Evolutionary conservation across 2,113 vertebrate species (phyloP).

Genomic region (Hippocampus comes): DNA sequence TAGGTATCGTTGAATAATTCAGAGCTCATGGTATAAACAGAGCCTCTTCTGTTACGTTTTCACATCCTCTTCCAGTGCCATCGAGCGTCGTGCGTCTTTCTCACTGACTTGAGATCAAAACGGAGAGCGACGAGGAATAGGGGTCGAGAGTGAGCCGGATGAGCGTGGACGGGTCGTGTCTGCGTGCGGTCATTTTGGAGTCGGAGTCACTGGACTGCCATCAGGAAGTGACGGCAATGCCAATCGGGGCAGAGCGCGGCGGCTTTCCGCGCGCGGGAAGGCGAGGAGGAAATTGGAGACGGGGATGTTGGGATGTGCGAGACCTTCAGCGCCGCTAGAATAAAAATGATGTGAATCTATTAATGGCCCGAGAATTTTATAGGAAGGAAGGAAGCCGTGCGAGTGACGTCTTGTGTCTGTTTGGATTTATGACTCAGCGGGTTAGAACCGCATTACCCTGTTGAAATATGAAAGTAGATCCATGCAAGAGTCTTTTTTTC

Average conservation of each 20-base stretch:
- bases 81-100: constrained; percentile 4
- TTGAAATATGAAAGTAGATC: not conserved
- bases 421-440: not conserved
- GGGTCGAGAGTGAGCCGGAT: constrained; percentile 18
- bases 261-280: not conserved
- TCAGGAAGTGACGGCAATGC: constrained; percentile 11
- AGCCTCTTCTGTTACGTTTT: not conserved
- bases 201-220: not conserved
- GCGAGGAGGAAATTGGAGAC: not conserved
- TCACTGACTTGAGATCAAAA: constrained; percentile 19
- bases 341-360: constrained; percentile 11
- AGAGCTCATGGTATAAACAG: not conserved
- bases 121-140: constrained; percentile 10
- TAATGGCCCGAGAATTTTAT: constrained; percentile 9
- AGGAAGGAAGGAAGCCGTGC: constrained; percentile 23
- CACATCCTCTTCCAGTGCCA: not conserved
- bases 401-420: not conserved
- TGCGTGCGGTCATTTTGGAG: constrained; percentile 20
- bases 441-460: not conserved
- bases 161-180: not conserved
- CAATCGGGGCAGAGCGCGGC: not conserved
- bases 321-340: not conserved
- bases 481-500: constrained; percentile 5
- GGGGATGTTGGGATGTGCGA: not conserved
- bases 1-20: not conserved